Evolutionary conservation across 2,888 invertebrate genomes (phyloP), one percentile per base, ranked within the genome.

Genomic region (Eristalinus aeneus): DNA sequence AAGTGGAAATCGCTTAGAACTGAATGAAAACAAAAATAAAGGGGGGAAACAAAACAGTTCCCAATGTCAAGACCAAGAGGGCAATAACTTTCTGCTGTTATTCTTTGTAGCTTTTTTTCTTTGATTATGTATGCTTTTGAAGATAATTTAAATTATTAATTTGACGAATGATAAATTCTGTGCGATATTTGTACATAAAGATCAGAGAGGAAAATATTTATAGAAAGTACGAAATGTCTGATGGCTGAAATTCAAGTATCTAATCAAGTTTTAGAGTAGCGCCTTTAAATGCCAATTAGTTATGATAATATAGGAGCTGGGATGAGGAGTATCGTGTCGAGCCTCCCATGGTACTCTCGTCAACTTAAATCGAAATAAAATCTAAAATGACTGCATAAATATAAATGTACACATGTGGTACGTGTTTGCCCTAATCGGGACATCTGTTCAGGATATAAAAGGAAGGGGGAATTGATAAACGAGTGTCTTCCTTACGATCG

Each of bases 1-100:
- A 78, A 31, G 65, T 75, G 65, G 46, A 75, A 84, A 84, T 71
- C 56, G 61, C 46, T 63, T 61, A 61, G 46, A 79, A 75, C 54
- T 22, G 16, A n/a, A 67, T 56, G 27, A 64, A 68, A 61, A 54
- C 32, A 78, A 71, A 31, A 46, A 8, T n/a, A 8, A 46, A 56
- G 39, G 46, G 60, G 65, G 53, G 65, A 34, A 71, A 53, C 60
- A 9, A 58, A 61, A 61, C 27, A 71, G 54, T 12, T 74, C 60
- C 53, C 85, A 85, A 85, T 85, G 85, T 85, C 85, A 85, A 85
- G 85, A 81, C 72, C 85, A 81, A 80, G 61, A 85, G 85, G 80
- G 85, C 85, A 85, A 76, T 85, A 72, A 73, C 85, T 80, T 83
- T 72, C 65, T 36, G 53, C 27, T 64, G 27, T 60, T 73, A 32